Evolutionary conservation across 2,797 vertebrate genomes (phyloP).

Genomic region (Ctenosaura bakeri): DNA sequence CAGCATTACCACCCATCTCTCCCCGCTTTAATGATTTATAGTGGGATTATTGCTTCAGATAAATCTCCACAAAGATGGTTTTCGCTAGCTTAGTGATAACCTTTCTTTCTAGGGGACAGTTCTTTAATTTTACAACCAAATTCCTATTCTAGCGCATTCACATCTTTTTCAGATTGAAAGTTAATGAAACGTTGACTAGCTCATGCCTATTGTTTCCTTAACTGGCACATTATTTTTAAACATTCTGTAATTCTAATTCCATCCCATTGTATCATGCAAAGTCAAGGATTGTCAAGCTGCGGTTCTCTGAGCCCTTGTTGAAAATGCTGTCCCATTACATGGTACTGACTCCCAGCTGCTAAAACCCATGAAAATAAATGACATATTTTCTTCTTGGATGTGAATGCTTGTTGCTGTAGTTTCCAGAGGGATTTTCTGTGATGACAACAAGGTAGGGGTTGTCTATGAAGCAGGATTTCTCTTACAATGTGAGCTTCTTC

Average conservation of each 20-base stretch:
- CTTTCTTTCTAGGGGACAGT: too few relatives aligned
- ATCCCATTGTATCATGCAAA: slow-evolving; percentile 42
- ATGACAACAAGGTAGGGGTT: slow-evolving; percentile 47
- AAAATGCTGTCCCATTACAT: slow-evolving; percentile 52
- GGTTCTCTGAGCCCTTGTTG: slow-evolving; percentile 29
- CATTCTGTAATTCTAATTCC: slow-evolving; percentile 55
- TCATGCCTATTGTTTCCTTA: background rate
- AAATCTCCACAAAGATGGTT: slow-evolving; percentile 12
- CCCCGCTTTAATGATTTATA: background rate
- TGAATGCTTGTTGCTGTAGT: slow-evolving; percentile 50
- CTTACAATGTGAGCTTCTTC: background rate
- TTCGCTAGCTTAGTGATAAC: slow-evolving; percentile 41
- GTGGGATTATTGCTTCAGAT: background rate
- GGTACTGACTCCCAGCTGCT: slow-evolving; percentile 48
- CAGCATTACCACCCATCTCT: too few relatives aligned
- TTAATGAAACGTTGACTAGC: background rate
- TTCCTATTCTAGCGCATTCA: too few relatives aligned
- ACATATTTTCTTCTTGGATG: slow-evolving; percentile 50
- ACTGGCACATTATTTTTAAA: accelerated
- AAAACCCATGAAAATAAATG: slow-evolving; percentile 68
- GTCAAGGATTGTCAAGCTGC: slow-evolving; percentile 56
- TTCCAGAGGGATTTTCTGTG: slow-evolving; percentile 64
- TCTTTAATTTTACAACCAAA: background rate
- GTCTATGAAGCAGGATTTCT: background rate
- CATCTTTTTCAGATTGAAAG: background rate